These are phyloP conservation scores for Mactromeris polynyma DNA, from an alignment of 2,888 invertebrate genomes.

Conservation along the genomic window DNA sequence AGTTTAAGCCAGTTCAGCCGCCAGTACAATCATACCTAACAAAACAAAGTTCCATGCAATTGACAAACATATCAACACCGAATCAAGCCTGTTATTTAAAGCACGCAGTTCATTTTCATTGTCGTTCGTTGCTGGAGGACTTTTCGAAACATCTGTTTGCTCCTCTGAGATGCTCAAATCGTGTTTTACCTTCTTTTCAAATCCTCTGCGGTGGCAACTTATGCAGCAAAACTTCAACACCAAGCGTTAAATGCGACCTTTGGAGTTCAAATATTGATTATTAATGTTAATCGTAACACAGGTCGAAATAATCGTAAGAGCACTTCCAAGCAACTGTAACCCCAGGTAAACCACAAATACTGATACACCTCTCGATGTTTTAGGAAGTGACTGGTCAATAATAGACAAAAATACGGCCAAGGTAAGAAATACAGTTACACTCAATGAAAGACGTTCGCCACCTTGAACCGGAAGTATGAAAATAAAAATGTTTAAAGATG, in stretches of 20 bases:
- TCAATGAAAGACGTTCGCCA: constrained; percentile 69
- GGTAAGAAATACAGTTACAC: constrained; percentile 65
- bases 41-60: constrained; percentile 20
- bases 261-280: not conserved
- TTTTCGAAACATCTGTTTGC: not conserved
- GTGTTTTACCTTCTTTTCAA: not conserved
- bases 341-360: constrained; percentile 65
- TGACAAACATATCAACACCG: constrained; percentile 4
- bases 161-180: not conserved
- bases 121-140: not conserved
- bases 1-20: not conserved
- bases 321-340: constrained; percentile 61
- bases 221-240: not conserved
- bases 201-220: too few relatives aligned
- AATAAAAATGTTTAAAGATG: constrained; percentile 59
- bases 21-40: not conserved
- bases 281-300: constrained; percentile 55
- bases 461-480: constrained; percentile 67
- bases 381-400: constrained; percentile 54
- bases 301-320: constrained; percentile 58
- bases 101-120: not conserved
- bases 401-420: constrained; percentile 68
- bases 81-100: not conserved
- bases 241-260: not conserved
- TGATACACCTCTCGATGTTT: constrained; percentile 63